Evolutionary conservation across 2,888 invertebrate genomes (phyloP).

Genomic region (Drosophila algonquin): DNA sequence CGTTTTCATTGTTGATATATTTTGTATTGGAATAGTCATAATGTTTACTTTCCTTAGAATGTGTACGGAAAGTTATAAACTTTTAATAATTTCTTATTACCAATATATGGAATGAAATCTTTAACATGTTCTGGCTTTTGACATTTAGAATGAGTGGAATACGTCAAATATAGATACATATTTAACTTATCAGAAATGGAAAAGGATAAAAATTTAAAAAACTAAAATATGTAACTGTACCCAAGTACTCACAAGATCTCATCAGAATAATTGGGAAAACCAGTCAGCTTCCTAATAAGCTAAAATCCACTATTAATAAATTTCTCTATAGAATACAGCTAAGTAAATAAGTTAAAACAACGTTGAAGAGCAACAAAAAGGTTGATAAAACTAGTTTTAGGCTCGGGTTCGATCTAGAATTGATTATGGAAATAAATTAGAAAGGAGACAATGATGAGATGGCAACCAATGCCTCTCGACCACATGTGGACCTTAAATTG

Average conservation of each 20-base stretch:
- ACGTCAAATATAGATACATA: too few species aligned
- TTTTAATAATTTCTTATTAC: too few species aligned
- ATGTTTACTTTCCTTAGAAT: too few species aligned
- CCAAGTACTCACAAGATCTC: not conserved
- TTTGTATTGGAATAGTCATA: too few species aligned
- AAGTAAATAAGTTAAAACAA: conserved; percentile 42
- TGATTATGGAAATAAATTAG: conserved; percentile 67
- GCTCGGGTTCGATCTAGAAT: conserved; percentile 9
- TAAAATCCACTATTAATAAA: not conserved
- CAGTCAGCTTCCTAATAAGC: not conserved
- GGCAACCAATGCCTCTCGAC: conserved; percentile 33
- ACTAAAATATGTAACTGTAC: too few species aligned
- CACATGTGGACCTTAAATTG: conserved; percentile 46
- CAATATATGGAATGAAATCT: too few species aligned
- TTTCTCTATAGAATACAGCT: conserved; percentile 36
- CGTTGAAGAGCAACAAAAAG: conserved; percentile 1
- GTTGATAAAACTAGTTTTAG: conserved; percentile 58
- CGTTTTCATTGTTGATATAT: conserved; percentile 15
- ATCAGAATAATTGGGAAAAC: not conserved
- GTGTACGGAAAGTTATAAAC: too few species aligned
- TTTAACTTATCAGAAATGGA: too few species aligned
- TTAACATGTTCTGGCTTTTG: too few species aligned
- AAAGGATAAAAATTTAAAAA: not conserved
- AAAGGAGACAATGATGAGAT: conserved; percentile 64
- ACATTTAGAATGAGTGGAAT: too few species aligned